Conservation (phyloP, 2,113 vertebrate genomes). For the Xyrauchen texanus region DNA sequence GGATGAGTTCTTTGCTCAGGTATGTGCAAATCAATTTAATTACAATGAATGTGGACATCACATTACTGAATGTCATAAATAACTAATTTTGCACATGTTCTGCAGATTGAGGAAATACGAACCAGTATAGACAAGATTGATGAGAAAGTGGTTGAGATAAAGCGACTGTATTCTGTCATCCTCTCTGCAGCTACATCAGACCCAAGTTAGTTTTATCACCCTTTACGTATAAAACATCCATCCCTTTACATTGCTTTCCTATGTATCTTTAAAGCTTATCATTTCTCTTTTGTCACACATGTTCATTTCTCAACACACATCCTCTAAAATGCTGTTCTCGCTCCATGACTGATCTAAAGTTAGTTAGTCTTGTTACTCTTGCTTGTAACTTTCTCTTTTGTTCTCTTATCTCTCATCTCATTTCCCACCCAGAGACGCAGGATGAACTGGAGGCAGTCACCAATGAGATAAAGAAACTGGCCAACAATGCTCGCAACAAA, state of each 20-base stretch:
- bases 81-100: background rate
- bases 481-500: slow-evolving; percentile 89
- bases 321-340: background rate
- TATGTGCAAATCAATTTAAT: slow-evolving; percentile 51
- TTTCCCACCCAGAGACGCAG: slow-evolving; percentile 82
- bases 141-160: slow-evolving; percentile 85
- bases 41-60: background rate
- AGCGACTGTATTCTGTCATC: slow-evolving; percentile 91
- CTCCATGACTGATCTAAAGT: background rate
- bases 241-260: background rate
- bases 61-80: background rate
- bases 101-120: slow-evolving; percentile 87
- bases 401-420: background rate
- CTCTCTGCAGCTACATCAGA: slow-evolving; percentile 89
- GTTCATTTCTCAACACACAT: too few species aligned
- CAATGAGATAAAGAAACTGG: slow-evolving; percentile 89
- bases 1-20: slow-evolving; percentile 93
- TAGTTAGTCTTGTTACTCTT: background rate
- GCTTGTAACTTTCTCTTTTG: background rate
- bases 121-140: slow-evolving; percentile 89
- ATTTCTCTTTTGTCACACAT: too few species aligned
- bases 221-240: background rate
- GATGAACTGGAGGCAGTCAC: slow-evolving; percentile 88
- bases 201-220: slow-evolving; percentile 77
- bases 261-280: background rate